Conservation (phyloP, 2,113 vertebrate species). For the Lepisosteus osseus region DNA sequence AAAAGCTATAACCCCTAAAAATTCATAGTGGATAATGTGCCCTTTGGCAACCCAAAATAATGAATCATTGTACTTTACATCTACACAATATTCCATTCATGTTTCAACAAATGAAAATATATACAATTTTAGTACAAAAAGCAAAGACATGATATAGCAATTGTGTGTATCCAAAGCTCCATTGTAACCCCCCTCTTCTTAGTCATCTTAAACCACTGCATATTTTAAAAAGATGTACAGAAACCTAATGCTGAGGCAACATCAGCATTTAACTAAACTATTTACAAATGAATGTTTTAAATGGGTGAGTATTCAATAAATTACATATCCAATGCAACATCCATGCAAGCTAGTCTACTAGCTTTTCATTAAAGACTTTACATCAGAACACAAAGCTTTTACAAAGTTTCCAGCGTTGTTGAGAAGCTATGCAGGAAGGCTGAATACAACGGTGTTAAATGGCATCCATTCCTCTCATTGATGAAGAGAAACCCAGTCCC, state of each 20-base stretch:
- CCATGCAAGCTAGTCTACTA: slow-evolving; percentile 89
- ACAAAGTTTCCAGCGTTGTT: slow-evolving; percentile 49
- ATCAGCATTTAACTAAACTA: slow-evolving; percentile 78
- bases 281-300: slow-evolving; percentile 81
- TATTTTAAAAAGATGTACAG: slow-evolving; percentile 61
- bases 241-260: slow-evolving; percentile 80
- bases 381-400: slow-evolving; percentile 67
- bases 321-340: slow-evolving; percentile 90
- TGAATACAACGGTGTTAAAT: slow-evolving; percentile 61
- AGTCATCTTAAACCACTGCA: slow-evolving; percentile 36
- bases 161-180: slow-evolving; percentile 39
- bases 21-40: slow-evolving; percentile 64
- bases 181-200: slow-evolving; percentile 33
- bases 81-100: slow-evolving; percentile 74
- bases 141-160: slow-evolving; percentile 24
- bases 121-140: slow-evolving; percentile 81
- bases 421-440: slow-evolving; percentile 18
- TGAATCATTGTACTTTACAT: slow-evolving; percentile 69
- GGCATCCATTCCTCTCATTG: slow-evolving; percentile 92
- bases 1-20: slow-evolving; percentile 68
- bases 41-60: slow-evolving; percentile 43
- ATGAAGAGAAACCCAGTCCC: slow-evolving; percentile 95
- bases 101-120: slow-evolving; percentile 85
- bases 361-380: slow-evolving; percentile 78
- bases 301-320: slow-evolving; percentile 79